Evolutionary conservation across 2,888 invertebrate genomes (phyloP), one percentile per base, ranked within the genome.

Genomic region (Trichacis sp.): DNA sequence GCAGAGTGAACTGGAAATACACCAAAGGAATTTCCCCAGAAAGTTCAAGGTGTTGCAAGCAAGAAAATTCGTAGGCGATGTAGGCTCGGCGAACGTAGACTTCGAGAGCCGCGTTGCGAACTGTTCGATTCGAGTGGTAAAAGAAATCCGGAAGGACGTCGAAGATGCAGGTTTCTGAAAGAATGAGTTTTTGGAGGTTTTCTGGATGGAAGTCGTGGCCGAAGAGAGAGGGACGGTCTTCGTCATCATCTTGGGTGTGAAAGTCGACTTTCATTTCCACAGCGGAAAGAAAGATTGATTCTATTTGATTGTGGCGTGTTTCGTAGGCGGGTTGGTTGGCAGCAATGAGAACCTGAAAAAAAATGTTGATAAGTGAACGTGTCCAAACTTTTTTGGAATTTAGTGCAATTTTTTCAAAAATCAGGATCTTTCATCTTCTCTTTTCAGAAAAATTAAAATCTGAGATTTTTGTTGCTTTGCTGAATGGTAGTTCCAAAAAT

Each of bases 121-220:
- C 96, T 74, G 93, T 91, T 0, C 92, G 89, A 79, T 96, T 96
- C 2, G 91, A 88, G 80, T 98, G 98, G 81, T 95, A 99, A 88
- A 98, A 98, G 88, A 98, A 98, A 78, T 98, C 98, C 80, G 97
- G 98, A n/a, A 98, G 87, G 43, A 98, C 97, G 80, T 99, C 98
- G 82, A 97, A 98, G 69, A 98, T 98, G n/a, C 96, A 95, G 0
- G 98, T 98, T 86, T 98, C 98, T 0, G 97, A 97, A 46, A 96
- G 90, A 70, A 98, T 98, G 20, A 98, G 88, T 78, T 98, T 97
- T 87, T 98, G 96, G 29, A 98, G 86, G 84, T 98, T 97, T 85
- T 98, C 98, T 0, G 98, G 97, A 76, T 97, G 96, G 87, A 97
- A 97, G 83, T 97, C 96, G 78, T 98, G 97, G 0, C 97, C 98